Base-by-base conservation (phyloP, 1,140 invertebrate species). In the Camponotus vicinus region DNA sequence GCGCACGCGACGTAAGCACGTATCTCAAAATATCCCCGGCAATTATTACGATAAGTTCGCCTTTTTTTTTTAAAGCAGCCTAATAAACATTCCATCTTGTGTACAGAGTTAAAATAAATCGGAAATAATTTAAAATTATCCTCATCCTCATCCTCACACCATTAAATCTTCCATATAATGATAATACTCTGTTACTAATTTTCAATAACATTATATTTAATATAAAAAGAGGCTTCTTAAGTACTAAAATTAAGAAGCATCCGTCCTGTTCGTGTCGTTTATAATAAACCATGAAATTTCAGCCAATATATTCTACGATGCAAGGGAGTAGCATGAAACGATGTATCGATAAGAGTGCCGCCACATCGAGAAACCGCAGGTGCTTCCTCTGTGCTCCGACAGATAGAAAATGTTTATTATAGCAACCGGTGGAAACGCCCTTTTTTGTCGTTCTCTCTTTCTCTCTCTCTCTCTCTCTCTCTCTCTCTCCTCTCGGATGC, bases 391-490 rank as follows among this genome's bases (percentile, higher is more conserved):
- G 13, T 9, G 69, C 63, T 78, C 37, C 49, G 45, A n/a, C 57
- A 71, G 67, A 89, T 89, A 89, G 85, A 63, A 45, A 90, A 85
- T 64, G 69, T 89, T 90, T 90, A 85, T 89, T 89, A 61, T 45
- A 87, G 79, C 80, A 82, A 82, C 71, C 85, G 52, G 52, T 85
- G 87, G 76, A 88, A 92, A 91, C 91, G 89, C 90, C 71, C 86
- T 86, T 86, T 85, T 86, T 27, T 27, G 27, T 27, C 27, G 27
- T 27, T 27, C 27, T 85, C 87, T 80, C 80, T 76, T 83, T 83
- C 88, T 63, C 87, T 79, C 86, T 79, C 83, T 83, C 88, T 63
- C 87, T 83, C 86, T 77, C 83, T 83, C 88, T 63, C 86, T 79
- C 86, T 77, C 85, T 82, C 88, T 63, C 86, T 79, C 83, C 85